Conservation (phyloP, 2,797 vertebrate genomes). For the Mallotus villosus region DNA sequence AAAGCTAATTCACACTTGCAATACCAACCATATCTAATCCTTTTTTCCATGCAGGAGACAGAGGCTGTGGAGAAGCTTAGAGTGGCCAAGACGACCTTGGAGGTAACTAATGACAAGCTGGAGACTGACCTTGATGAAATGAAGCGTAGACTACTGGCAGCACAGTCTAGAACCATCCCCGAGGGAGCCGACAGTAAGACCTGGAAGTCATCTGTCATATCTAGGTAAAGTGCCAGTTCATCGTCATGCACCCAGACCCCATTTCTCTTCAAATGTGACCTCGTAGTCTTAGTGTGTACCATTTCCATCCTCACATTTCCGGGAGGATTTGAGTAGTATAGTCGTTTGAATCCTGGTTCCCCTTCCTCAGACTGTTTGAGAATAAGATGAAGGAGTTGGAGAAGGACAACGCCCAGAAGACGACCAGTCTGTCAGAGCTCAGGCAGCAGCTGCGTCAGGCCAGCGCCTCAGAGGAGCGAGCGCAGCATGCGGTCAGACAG, state of each 20-base stretch:
- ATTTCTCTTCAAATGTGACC: neutral
- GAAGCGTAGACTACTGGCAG: conserved; percentile 69
- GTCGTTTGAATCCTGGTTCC: neutral
- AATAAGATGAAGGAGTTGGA: conserved; percentile 89
- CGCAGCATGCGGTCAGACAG: conserved; percentile 63
- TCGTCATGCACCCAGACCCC: neutral
- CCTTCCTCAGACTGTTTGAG: conserved; percentile 82
- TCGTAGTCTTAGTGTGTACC: neutral
- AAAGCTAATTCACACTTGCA: no score
- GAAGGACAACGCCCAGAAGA: conserved; percentile 81
- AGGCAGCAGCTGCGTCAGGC: conserved; percentile 79
- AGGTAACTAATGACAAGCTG: conserved; percentile 77
- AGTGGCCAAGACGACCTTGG: conserved; percentile 78
- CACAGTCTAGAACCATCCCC: conserved; percentile 69
- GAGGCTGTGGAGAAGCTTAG: conserved; percentile 82
- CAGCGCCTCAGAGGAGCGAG: conserved; percentile 73
- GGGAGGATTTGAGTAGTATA: neutral
- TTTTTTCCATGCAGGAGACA: conserved; percentile 73
- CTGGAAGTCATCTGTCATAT: conserved; percentile 77
- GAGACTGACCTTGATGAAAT: conserved; percentile 75
- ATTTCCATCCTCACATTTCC: neutral
- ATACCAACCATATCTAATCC: no score
- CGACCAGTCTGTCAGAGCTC: conserved; percentile 75
- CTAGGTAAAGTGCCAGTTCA: conserved; percentile 55
- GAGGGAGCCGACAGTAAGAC: conserved; percentile 73